phyloP scores from a whole-genome alignment of 2,113 vertebrate species.

The Pristiophorus japonicus region DNA sequence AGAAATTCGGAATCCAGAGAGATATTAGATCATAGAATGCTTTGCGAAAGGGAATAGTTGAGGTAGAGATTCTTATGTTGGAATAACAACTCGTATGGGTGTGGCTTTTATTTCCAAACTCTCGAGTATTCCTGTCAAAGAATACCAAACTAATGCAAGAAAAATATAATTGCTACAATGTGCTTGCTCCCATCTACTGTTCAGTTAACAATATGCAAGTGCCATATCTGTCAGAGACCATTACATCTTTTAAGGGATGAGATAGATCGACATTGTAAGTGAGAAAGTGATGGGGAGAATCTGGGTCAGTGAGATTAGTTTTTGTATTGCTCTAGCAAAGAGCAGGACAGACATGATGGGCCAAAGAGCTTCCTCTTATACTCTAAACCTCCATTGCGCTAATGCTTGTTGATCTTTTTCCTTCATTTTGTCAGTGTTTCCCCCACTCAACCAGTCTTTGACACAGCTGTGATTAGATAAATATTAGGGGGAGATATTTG shows the following conservation, averaged over 20 bases:
- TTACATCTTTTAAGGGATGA: not conserved
- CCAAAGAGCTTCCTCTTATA: not conserved
- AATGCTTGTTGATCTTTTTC: not conserved
- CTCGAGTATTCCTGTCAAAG: not conserved
- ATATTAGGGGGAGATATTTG: too few species aligned
- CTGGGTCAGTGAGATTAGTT: not conserved
- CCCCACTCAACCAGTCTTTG: not conserved
- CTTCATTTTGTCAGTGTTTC: not conserved
- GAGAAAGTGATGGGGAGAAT: not conserved
- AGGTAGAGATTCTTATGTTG: not conserved
- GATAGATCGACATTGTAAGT: not conserved
- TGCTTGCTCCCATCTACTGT: not conserved
- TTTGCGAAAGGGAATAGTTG: not conserved
- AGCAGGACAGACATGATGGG: not conserved
- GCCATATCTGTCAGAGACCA: not conserved
- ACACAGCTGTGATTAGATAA: not conserved
- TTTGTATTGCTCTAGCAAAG: not conserved
- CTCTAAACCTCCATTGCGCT: not conserved
- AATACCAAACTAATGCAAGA: not conserved
- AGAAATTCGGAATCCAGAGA: not conserved
- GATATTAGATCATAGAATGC: not conserved
- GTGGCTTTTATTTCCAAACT: not conserved
- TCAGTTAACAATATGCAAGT: not conserved
- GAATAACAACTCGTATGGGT: not conserved
- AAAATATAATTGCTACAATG: not conserved